A percentile compares a stretch with the other conserved stretches of the same genome.
Conservation (phyloP, 2,113 vertebrate genomes). For the Gymnorhina tibicen region DNA sequence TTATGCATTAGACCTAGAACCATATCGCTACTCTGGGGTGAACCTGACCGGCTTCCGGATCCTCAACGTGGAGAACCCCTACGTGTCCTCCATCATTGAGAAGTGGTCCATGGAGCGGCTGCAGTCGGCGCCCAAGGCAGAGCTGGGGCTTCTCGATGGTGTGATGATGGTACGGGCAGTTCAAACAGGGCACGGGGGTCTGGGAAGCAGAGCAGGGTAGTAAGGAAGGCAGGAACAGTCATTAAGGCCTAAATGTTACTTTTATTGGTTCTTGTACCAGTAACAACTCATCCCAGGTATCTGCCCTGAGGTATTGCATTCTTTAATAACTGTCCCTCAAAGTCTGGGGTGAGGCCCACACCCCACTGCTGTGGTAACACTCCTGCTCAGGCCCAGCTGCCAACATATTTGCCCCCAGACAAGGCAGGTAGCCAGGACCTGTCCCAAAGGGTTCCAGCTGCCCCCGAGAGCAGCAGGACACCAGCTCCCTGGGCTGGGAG, state of each 20-base stretch:
- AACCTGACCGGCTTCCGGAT: slow-evolving; percentile 98
- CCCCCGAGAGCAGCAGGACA: fast-evolving
- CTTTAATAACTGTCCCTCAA: neutral
- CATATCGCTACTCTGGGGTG: slow-evolving; percentile 96
- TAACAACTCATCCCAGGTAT: neutral
- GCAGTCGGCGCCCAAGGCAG: slow-evolving; percentile 84
- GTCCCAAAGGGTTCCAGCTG: neutral
- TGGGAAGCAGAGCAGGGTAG: neutral
- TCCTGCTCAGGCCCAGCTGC: neutral
- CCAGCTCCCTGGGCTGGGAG: neutral
- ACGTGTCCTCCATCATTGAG: slow-evolving; percentile 90
- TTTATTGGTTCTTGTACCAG: too few relatives aligned
- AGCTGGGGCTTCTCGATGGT: slow-evolving; percentile 90
- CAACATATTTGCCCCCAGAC: neutral
- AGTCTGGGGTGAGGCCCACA: neutral
- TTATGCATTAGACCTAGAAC: slow-evolving; percentile 95
- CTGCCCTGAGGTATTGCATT: neutral
- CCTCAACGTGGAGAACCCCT: slow-evolving; percentile 95
- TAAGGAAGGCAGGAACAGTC: neutral
- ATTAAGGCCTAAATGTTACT: neutral
- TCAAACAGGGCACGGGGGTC: neutral
- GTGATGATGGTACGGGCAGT: slow-evolving; percentile 91
- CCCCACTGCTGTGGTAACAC: neutral
- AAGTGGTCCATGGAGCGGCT: slow-evolving; percentile 95
- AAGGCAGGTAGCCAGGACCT: neutral